Conservation (phyloP, 1,140 invertebrate species). For the Rhagoletis zephyria region DNA sequence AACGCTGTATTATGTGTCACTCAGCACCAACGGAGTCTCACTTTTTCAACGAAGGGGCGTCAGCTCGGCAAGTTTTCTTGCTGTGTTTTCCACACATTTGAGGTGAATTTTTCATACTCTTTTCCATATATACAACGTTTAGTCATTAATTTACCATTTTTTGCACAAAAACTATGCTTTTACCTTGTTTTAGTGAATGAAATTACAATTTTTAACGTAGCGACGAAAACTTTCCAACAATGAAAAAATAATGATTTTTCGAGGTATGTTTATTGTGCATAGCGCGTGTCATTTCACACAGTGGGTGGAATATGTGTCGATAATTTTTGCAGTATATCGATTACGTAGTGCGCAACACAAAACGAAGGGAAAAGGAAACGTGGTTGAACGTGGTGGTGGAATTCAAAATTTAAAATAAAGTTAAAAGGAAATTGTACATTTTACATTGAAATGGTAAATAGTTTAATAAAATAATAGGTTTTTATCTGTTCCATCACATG, state of each 20-base stretch:
- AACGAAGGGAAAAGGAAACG: too few species aligned
- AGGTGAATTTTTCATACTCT: too few species aligned
- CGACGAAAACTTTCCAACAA: slow-evolving; percentile 27
- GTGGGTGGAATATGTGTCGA: neutral
- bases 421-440: too few species aligned
- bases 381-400: too few species aligned
- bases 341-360: neutral
- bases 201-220: neutral
- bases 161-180: neutral
- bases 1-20: neutral
- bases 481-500: too few species aligned
- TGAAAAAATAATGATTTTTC: slow-evolving; percentile 47
- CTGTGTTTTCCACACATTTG: too few species aligned
- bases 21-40: neutral
- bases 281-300: neutral
- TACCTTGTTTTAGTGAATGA: neutral
- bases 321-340: neutral
- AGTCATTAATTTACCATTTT: neutral
- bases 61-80: neutral
- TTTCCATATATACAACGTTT: neutral
- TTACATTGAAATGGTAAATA: too few species aligned
- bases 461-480: too few species aligned
- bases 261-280: slow-evolving; percentile 43
- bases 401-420: too few species aligned
- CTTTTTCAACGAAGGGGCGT: slow-evolving; percentile 12